phyloP scores from a whole-genome alignment of 64 coral and sea anemone species.

The Pocillopora damicornis region DNA sequence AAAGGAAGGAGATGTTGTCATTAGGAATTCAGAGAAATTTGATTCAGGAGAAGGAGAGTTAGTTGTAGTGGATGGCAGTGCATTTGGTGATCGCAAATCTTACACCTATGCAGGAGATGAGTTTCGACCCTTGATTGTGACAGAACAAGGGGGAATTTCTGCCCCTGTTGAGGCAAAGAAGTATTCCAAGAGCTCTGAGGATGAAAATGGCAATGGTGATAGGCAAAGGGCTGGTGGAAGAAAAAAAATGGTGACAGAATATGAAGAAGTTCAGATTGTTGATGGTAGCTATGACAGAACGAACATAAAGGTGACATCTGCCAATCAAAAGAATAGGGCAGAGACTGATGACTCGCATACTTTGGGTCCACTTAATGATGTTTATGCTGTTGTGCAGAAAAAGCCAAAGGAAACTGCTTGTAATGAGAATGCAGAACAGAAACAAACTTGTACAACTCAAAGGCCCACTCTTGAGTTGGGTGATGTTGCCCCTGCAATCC shows the following conservation, averaged over 20 bases:
- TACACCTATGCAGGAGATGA: slow-evolving; percentile 81
- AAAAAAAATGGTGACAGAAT: slow-evolving; percentile 3
- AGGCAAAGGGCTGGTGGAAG: not conserved
- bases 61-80: not conserved
- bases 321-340: slow-evolving; percentile 3
- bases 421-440: slow-evolving; percentile 4
- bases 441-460: slow-evolving; percentile 31
- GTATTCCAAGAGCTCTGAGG: not conserved
- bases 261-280: slow-evolving; percentile 72
- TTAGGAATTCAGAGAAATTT: not conserved
- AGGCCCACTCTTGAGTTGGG: slow-evolving; percentile 25
- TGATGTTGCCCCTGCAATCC: slow-evolving; percentile 62
- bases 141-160: slow-evolving; percentile 52
- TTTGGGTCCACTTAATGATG: slow-evolving; percentile 30
- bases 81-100: slow-evolving; percentile 8
- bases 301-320: slow-evolving; percentile 48
- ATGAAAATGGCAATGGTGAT: not conserved
- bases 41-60: not conserved
- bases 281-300: slow-evolving; percentile 78
- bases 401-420: slow-evolving; percentile 45
- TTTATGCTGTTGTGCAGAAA: slow-evolving; percentile 93
- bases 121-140: slow-evolving; percentile 75
- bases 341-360: not conserved
- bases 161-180: slow-evolving; percentile 45
- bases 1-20: slow-evolving; percentile 24